Evolutionary conservation across 2,888 invertebrate genomes (phyloP).

Genomic region (Troides aeacus): DNA sequence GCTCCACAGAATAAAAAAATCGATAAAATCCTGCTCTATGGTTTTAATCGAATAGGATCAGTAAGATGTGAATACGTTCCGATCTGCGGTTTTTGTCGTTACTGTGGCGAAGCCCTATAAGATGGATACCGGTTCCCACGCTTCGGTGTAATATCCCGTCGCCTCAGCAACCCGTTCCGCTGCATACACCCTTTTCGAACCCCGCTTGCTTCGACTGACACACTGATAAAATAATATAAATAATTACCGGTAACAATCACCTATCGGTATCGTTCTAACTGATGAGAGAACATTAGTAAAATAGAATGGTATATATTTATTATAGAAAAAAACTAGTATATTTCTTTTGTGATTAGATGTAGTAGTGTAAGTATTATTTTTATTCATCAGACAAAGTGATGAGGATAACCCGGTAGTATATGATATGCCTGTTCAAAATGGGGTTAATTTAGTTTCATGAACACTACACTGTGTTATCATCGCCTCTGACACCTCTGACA

Average conservation of each 20-base stretch:
- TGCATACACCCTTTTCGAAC: slow-evolving; percentile 3
- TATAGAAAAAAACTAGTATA: too few relatives aligned
- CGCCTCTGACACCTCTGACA: too few relatives aligned
- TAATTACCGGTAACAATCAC: background rate
- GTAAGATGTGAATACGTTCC: background rate
- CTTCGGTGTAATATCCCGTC: slow-evolving; percentile 10
- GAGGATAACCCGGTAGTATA: too few relatives aligned
- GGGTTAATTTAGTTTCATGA: too few relatives aligned
- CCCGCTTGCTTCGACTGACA: background rate
- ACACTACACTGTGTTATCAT: too few relatives aligned
- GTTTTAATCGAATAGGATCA: background rate
- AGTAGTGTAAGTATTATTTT: background rate
- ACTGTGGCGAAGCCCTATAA: slow-evolving; percentile 10
- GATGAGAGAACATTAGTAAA: too few relatives aligned
- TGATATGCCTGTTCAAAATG: too few relatives aligned
- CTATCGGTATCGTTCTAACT: too few relatives aligned
- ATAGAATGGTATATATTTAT: too few relatives aligned
- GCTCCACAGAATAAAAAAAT: too few relatives aligned
- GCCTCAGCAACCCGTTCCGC: slow-evolving; percentile 10
- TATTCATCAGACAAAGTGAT: background rate
- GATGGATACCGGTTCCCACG: slow-evolving; percentile 23
- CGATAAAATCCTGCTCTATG: background rate
- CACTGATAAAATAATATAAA: slow-evolving; percentile 5
- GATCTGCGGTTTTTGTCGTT: background rate
- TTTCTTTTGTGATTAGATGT: too few relatives aligned